Percentiles rank a stretch among this genome's conserved stretches.
Evolutionary conservation across 2,113 vertebrate species (phyloP).

Genomic region (Gasterosteus nipponicus): DNA sequence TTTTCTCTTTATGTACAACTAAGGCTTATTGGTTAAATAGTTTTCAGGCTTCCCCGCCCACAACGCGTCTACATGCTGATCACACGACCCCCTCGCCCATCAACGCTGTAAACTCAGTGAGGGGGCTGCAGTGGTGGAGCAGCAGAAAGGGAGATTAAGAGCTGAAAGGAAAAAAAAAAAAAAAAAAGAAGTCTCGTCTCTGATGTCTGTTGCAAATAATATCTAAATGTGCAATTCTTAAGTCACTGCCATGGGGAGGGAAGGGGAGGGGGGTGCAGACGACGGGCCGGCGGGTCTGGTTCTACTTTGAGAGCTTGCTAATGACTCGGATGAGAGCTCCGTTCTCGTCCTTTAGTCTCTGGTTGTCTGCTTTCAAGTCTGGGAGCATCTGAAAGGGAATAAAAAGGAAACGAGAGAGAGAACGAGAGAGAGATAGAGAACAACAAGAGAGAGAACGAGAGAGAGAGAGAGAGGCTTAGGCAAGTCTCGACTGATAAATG

Average conservation of each 20-base stretch:
- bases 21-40: constrained; percentile 99
- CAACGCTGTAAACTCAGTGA: constrained; percentile 90
- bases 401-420: constrained; percentile 19
- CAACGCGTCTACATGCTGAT: constrained; percentile 75
- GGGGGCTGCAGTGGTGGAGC: constrained; percentile 47
- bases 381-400: constrained; percentile 91
- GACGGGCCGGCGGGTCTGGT: constrained; percentile 21
- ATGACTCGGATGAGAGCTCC: constrained; percentile 83
- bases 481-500: constrained; percentile 17
- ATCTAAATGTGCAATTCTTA: constrained; percentile 90
- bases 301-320: constrained; percentile 81
- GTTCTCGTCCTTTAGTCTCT: constrained; percentile 99
- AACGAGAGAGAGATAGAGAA: constrained; percentile 1
- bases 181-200: constrained; percentile 66
- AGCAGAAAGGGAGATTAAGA: constrained; percentile 16
- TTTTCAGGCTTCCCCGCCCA: constrained; percentile 89
- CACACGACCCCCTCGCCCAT: constrained; percentile 32
- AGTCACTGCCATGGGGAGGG: constrained; percentile 81
- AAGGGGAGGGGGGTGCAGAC: constrained; percentile 43
- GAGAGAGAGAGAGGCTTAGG: constrained; percentile 40
- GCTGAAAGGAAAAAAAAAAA: background rate
- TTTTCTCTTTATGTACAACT: constrained; percentile 93
- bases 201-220: constrained; percentile 85
- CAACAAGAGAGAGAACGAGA: background rate
- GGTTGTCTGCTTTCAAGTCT: constrained; percentile 99